Percentiles rank a stretch among this genome's conserved stretches.
Evolutionary conservation across 2,797 vertebrate species (phyloP).

Genomic region (Mastacembelus armatus): DNA sequence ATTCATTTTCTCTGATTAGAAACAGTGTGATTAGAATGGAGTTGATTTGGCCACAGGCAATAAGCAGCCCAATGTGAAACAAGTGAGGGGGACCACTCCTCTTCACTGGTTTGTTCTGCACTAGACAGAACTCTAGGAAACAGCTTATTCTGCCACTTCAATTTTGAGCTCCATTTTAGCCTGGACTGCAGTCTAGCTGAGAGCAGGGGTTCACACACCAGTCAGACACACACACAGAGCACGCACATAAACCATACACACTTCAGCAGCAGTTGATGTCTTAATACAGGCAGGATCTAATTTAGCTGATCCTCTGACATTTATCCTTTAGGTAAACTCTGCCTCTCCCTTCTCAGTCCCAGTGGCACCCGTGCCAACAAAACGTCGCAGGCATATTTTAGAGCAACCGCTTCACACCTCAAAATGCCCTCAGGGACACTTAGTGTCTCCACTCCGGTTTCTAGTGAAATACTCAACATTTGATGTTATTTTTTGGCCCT

Average conservation of each 20-base stretch:
- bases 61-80: conserved; percentile 26
- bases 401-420: conserved; percentile 64
- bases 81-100: conserved; percentile 37
- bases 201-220: conserved; percentile 55
- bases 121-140: conserved; percentile 69
- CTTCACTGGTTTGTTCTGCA: conserved; percentile 69
- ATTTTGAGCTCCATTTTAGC: conserved; percentile 71
- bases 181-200: conserved; percentile 63
- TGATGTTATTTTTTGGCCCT: conserved; percentile 65
- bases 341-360: conserved; percentile 58
- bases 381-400: conserved; percentile 63
- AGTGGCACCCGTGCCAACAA: conserved; percentile 68
- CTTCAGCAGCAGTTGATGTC: conserved; percentile 78
- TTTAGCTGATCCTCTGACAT: conserved; percentile 83
- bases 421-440: conserved; percentile 66
- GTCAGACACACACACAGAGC: conserved; percentile 29
- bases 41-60: background rate
- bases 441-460: conserved; percentile 48
- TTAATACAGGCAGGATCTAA: conserved; percentile 81
- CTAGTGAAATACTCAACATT: conserved; percentile 60
- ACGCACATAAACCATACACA: conserved; percentile 46
- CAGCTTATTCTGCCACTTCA: conserved; percentile 73
- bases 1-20: background rate
- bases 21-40: background rate
- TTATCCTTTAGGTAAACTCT: conserved; percentile 86